Conservation (phyloP, 2,113 vertebrate genomes). For the Oceanites oceanicus region DNA sequence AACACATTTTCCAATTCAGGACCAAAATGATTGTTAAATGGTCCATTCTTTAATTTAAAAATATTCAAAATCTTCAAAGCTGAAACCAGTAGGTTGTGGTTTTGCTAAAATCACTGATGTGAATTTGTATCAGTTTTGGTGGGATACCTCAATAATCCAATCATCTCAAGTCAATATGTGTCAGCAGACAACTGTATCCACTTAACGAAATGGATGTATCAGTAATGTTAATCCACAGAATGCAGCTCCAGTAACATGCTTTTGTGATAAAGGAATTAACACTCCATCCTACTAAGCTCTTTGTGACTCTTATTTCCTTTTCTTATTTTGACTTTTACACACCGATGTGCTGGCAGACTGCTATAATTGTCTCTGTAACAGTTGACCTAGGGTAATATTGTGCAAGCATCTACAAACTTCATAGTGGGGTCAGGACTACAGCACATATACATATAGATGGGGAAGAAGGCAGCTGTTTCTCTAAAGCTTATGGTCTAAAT, state of each 20-base stretch:
- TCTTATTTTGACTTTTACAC: background rate
- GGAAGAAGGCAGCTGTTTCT: background rate
- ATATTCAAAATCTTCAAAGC: background rate
- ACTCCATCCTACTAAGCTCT: background rate
- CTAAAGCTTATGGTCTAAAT: background rate
- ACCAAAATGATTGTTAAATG: background rate
- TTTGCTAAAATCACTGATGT: background rate
- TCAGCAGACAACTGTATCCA: background rate
- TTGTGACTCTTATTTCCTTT: background rate
- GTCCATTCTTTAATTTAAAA: background rate
- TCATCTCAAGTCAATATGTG: background rate
- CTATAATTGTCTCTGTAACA: background rate
- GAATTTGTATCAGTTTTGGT: background rate
- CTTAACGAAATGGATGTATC: slow-evolving; percentile 1
- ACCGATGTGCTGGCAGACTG: background rate
- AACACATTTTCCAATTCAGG: background rate
- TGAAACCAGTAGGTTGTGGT: background rate
- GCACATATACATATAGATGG: rapidly evolving
- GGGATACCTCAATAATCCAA: background rate
- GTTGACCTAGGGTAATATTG: background rate
- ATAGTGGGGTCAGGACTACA: background rate
- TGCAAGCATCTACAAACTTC: background rate
- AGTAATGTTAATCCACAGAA: slow-evolving; percentile 1
- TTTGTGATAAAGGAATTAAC: slow-evolving; percentile 15
- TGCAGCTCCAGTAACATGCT: background rate